Evolutionary conservation across 2,797 vertebrate genomes (phyloP).

Genomic region (Tiaroga cobitis): DNA sequence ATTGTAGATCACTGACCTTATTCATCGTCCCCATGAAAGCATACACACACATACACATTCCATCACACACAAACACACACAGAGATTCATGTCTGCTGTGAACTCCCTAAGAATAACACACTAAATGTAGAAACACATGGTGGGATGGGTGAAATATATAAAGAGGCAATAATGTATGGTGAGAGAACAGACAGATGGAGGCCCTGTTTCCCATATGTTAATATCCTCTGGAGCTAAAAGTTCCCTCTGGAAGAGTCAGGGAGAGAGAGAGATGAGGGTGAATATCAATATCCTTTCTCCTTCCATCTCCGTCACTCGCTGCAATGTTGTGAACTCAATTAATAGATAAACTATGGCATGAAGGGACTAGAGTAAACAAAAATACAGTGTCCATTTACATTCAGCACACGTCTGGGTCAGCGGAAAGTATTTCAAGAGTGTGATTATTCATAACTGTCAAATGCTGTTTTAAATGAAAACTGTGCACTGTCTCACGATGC

Average conservation of each 20-base stretch:
- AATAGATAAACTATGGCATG: slow-evolving; percentile 50
- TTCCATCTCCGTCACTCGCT: slow-evolving; percentile 38
- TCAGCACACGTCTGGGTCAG: slow-evolving; percentile 32
- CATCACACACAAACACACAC: slow-evolving; percentile 29
- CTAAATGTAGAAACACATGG: slow-evolving; percentile 25
- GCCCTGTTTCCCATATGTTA: slow-evolving; percentile 49
- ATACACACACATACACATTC: slow-evolving; percentile 19
- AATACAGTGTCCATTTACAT: slow-evolving; percentile 37
- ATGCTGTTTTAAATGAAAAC: slow-evolving; percentile 40
- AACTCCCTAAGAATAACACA: slow-evolving; percentile 21
- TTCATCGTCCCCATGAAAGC: slow-evolving; percentile 26
- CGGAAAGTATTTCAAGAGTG: slow-evolving; percentile 45
- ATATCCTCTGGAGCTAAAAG: slow-evolving; percentile 48
- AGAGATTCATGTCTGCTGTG: slow-evolving; percentile 10
- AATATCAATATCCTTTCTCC: slow-evolving; percentile 54
- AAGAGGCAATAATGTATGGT: slow-evolving; percentile 40
- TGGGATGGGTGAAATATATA: slow-evolving; percentile 23
- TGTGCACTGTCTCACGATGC: slow-evolving; percentile 24
- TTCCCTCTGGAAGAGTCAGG: slow-evolving; percentile 39
- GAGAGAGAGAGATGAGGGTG: slow-evolving; percentile 29
- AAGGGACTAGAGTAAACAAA: slow-evolving; percentile 44
- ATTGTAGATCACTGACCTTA: slow-evolving; percentile 56
- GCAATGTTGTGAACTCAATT: slow-evolving; percentile 42
- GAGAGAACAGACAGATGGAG: slow-evolving; percentile 46
- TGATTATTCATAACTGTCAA: slow-evolving; percentile 51